These are phyloP conservation scores for Lucilia cuprina DNA, from an alignment of 1,140 invertebrate genomes.

Conservation along the genomic window DNA sequence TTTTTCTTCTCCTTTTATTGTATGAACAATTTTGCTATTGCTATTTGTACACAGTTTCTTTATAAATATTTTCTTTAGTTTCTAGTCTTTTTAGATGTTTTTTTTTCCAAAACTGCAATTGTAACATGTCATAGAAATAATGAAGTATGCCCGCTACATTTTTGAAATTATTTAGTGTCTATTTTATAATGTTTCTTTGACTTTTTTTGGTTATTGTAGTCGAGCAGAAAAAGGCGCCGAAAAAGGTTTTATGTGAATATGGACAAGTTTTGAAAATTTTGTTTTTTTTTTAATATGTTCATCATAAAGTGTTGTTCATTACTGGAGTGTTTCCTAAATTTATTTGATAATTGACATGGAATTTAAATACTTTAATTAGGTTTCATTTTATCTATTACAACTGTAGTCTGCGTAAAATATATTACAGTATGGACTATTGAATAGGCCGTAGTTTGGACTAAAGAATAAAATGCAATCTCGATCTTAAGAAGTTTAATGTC, in stretches of 20 bases:
- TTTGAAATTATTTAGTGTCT: constrained; percentile 6
- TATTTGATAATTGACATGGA: background rate
- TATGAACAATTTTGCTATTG: background rate
- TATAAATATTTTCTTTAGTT: background rate
- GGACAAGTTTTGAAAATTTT: no score
- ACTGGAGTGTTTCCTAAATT: background rate
- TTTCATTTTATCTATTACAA: no score
- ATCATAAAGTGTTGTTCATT: no score
- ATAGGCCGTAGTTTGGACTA: no score
- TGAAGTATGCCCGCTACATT: constrained; percentile 5
- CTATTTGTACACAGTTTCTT: background rate
- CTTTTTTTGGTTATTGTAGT: background rate
- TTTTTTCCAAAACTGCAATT: background rate
- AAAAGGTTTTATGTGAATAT: background rate
- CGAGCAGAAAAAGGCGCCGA: background rate
- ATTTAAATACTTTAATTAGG: no score
- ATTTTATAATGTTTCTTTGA: background rate
- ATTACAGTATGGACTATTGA: no score
- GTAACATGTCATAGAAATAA: constrained; percentile 15
- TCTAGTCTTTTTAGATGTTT: background rate
- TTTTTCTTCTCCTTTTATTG: background rate
- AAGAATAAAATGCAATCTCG: no score
- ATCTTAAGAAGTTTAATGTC: no score
- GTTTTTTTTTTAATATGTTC: no score
- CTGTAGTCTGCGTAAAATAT: no score